These are phyloP conservation scores for Leptopilina clavipes DNA, from an alignment of 1,140 invertebrate genomes.

Conservation along the genomic window DNA sequence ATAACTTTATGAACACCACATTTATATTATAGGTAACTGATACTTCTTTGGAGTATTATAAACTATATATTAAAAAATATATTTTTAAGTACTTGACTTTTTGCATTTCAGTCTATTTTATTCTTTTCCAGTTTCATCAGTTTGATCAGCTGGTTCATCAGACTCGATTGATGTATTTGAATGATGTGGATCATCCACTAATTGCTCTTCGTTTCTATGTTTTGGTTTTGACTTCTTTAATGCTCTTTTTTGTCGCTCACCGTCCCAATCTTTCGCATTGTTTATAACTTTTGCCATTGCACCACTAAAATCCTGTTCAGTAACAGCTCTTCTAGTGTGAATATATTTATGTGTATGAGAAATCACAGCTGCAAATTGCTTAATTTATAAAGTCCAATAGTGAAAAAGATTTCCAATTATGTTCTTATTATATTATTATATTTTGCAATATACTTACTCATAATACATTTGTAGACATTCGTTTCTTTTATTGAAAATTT, in stretches of 20 bases:
- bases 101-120: not conserved
- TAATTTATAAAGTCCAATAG: not conserved
- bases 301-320: not conserved
- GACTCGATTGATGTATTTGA: not conserved
- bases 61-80: no score
- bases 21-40: no score
- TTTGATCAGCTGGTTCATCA: not conserved
- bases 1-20: no score
- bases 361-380: not conserved
- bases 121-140: not conserved
- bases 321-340: not conserved
- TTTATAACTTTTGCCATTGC: not conserved
- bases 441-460: not conserved
- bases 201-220: not conserved
- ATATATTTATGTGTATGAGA: not conserved
- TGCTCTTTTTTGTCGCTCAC: not conserved
- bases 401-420: not conserved
- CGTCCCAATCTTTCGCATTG: slow-evolving; percentile 1
- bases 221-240: not conserved
- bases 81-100: not conserved
- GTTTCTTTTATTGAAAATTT: not conserved
- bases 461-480: not conserved
- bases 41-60: no score
- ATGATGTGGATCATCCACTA: not conserved
- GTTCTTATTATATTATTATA: not conserved